phyloP scores from a whole-genome alignment of 2,113 vertebrate genomes.

The Ancistrus triradiatus region DNA sequence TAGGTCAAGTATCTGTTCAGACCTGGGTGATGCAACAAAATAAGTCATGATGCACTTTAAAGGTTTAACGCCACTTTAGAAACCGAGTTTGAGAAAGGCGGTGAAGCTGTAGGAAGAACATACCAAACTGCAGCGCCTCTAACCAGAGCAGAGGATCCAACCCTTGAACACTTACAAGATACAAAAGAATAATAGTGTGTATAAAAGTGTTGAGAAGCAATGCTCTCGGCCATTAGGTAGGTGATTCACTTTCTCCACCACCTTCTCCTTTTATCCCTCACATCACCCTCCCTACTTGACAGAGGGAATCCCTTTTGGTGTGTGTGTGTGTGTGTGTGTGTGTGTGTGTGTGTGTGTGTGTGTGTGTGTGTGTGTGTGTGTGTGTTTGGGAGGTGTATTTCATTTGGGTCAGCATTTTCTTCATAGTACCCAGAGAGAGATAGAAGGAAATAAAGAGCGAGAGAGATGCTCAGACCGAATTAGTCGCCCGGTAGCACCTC shows the following conservation, averaged over 20 bases:
- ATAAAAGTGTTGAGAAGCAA: no score
- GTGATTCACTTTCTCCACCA: conserved; percentile 22
- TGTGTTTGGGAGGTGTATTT: background rate
- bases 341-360: no score
- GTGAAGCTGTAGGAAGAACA: no score
- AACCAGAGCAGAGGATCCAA: no score
- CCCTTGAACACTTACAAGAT: no score
- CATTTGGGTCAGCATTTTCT: conserved; percentile 39
- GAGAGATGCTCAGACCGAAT: conserved; percentile 1
- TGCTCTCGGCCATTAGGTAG: conserved; percentile 6
- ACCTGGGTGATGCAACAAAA: no score
- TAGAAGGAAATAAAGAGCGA: conserved; percentile 11
- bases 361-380: conserved; percentile 1
- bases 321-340: conserved; percentile 6
- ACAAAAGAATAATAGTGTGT: no score
- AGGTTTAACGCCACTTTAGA: no score
- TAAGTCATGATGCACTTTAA: no score
- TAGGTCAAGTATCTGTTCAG: no score
- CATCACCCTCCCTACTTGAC: conserved; percentile 3
- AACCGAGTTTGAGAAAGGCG: no score
- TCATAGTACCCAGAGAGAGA: conserved; percentile 30
- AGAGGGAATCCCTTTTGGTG: conserved; percentile 38
- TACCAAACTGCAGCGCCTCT: no score
- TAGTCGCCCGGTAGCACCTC: conserved; percentile 27
- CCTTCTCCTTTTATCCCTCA: background rate